These are phyloP conservation scores for Agrochola macilenta DNA, from an alignment of 2,888 invertebrate species.

Conservation along the genomic window DNA sequence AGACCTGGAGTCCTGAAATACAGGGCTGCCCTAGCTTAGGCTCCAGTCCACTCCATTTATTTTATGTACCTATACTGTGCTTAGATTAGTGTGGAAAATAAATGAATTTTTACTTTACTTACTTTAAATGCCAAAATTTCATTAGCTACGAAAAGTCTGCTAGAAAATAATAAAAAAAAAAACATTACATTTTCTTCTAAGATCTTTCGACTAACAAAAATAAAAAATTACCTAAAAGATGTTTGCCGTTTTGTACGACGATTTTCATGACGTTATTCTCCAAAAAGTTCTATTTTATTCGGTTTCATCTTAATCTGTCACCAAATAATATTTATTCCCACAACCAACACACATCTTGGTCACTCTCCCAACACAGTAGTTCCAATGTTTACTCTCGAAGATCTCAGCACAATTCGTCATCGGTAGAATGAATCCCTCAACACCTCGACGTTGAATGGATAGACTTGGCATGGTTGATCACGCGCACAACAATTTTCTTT, in stretches of 20 bases:
- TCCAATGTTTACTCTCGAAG: slow-evolving; percentile 76
- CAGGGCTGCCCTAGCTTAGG: too few relatives aligned
- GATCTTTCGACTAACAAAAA: background rate
- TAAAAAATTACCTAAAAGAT: background rate
- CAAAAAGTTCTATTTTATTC: background rate
- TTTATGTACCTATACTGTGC: too few relatives aligned
- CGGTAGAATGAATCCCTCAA: slow-evolving; percentile 86
- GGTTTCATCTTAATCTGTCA: background rate
- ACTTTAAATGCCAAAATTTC: too few relatives aligned
- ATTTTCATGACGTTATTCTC: background rate
- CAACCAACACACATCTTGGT: slow-evolving; percentile 43
- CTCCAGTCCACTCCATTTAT: too few relatives aligned
- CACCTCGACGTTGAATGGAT: slow-evolving; percentile 66
- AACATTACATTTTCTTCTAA: background rate
- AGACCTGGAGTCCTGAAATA: too few relatives aligned
- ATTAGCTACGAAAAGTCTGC: background rate
- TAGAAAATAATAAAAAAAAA: background rate
- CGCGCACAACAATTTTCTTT: slow-evolving; percentile 25
- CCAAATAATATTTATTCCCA: background rate
- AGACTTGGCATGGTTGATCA: slow-evolving; percentile 48
- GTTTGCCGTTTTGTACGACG: too few relatives aligned
- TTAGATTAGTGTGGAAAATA: too few relatives aligned
- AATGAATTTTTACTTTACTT: too few relatives aligned
- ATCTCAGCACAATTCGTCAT: slow-evolving; percentile 87
- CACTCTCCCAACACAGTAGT: slow-evolving; percentile 70